Base-by-base conservation (phyloP, 2,888 invertebrate genomes). In the Euphydryas editha region DNA sequence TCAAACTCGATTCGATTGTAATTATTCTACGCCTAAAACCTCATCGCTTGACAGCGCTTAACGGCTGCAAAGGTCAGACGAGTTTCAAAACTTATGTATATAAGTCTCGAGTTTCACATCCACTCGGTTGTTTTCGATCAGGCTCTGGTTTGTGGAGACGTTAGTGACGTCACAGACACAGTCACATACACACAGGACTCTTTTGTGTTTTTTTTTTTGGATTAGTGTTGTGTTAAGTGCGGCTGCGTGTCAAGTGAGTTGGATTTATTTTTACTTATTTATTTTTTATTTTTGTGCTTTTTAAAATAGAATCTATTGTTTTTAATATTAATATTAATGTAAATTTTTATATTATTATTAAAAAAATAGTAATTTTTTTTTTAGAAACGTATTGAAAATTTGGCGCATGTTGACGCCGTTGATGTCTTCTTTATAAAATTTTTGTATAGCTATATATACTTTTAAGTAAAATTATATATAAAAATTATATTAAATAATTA, bases 181-280 rank as follows among this genome's bases (percentile, higher is more conserved):
- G 51, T 30, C 5, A 30, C 30, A 30, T 30, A 30, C 30, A 30
- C 4, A 30, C 6, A 30, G 46, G 24, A 21, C 24, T n/a, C 15
- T 51, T 24, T 51, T 51, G 51, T 51, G 51, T 30, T 30, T 30
- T 30, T 24, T 24, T 47, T 20, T 24, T n/a, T 30, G 51, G 51
- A 13, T 51, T n/a, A 51, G 51, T 51, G 51, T 51, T 51, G 51
- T 51, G 51, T 24, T 30, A 30, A 51, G 51, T 51, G 24, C 15
- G 24, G 6, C 24, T 51, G 30, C 51, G 51, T 51, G 30, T 24
- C 18, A 15, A 51, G 51, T 51, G 51, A 51, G 51, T 51, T 51
- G n/a, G 24, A 30, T n/a, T 24, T 51, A 15, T n/a, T 8, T 51
- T 8, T 24, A 0, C 15, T 51, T 21, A 1, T 51, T 49, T 20